Evolutionary conservation across 2,888 invertebrate species (phyloP), one percentile per base, ranked within the genome.

Genomic region (Chymomyza fuscimana): DNA sequence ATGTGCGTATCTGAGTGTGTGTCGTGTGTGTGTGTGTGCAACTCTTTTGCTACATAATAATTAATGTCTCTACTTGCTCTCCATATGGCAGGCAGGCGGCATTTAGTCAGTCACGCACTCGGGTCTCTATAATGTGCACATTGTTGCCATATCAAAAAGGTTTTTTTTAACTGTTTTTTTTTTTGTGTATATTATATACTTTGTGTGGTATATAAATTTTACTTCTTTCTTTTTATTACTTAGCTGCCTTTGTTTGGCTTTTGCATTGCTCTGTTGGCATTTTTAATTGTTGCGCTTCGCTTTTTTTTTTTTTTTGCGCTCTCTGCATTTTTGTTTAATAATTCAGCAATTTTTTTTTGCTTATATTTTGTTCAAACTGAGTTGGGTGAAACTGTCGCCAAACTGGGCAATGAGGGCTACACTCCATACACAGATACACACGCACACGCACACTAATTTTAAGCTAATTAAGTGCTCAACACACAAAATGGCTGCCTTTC

Each of bases 231-330:
- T 59, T 77, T 52, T 25, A 16, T 52, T 10, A 16, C 10, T 12
- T 54, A 32, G 32, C 32, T 29, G 36, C 16, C 54, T 82, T 84
- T 83, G 80, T 79, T 79, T 82, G 74, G 77, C 79, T 84, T 85
- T 85, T 82, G 77, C 83, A 69, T 72, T 80, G 85, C 86, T 82
- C 77, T 63, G 85, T 80, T 83, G 88, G 82, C 82, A 80, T 77
- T 82, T 78, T 87, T 87, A 77, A 82, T 80, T 82, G 74, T 79
- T 74, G 70, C 68, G 52, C 63, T 69, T 63, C 68, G 63, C 69
- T 19, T 65, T 52, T 68, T 63, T 65, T 72, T 64, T 66, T 62
- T 32, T 63, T 25, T 63, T 67, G 59, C 60, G 67, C 36, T 25
- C 58, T 65, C 67, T 40, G 58, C 66, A 58, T 69, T 68, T 74